These are phyloP conservation scores for Glaucidium brasilianum DNA, from an alignment of 2,113 vertebrate genomes.

Conservation along the genomic window DNA sequence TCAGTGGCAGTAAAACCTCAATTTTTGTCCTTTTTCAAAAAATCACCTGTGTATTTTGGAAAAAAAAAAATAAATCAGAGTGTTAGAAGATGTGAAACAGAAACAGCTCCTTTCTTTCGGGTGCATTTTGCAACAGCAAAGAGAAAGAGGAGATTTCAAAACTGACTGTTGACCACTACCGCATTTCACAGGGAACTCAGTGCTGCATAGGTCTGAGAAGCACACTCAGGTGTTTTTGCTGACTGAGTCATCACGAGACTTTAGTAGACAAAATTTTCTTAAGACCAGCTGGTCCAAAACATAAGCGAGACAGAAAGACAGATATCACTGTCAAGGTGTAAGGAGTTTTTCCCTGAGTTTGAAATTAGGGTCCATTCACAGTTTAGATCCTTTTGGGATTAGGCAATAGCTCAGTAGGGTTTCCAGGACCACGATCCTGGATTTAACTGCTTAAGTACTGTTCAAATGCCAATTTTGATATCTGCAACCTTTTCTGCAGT, in stretches of 20 bases:
- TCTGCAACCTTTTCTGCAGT: background rate
- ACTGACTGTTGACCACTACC: background rate
- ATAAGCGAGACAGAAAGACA: background rate
- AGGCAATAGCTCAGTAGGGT: background rate
- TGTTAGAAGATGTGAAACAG: background rate
- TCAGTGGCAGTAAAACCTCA: background rate
- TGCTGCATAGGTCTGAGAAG: background rate
- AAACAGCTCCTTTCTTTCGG: background rate
- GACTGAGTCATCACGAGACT: background rate
- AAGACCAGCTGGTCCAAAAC: background rate
- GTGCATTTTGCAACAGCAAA: background rate
- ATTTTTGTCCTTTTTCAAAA: background rate
- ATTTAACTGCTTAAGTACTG: background rate
- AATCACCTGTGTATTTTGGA: background rate
- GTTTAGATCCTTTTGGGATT: background rate
- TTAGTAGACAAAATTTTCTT: background rate
- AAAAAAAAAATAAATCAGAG: background rate
- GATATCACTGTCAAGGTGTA: background rate
- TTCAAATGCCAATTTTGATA: background rate
- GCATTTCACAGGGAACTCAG: background rate
- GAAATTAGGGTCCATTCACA: background rate
- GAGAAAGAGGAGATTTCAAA: background rate
- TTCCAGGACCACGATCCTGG: background rate
- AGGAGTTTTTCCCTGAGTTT: background rate
- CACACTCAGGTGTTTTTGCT: background rate